Evolutionary conservation across 2,797 vertebrate species (phyloP).

Genomic region (Platyrinchus mystaceus): DNA sequence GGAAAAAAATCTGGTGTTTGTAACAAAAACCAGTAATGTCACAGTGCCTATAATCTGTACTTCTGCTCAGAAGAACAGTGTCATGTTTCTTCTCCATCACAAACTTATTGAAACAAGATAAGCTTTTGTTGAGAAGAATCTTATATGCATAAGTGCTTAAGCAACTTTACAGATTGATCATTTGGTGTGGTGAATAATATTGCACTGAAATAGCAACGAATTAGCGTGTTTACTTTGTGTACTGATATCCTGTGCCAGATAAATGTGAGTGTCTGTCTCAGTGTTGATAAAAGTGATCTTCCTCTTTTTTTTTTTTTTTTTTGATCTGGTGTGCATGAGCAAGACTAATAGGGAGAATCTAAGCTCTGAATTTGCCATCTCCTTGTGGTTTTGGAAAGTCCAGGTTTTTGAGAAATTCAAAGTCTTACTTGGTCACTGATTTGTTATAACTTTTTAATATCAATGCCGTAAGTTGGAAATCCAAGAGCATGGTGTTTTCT

Average conservation of each 20-base stretch:
- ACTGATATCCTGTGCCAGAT: neutral
- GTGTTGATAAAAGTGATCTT: neutral
- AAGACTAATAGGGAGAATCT: neutral
- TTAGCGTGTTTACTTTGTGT: neutral
- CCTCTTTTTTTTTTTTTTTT: neutral
- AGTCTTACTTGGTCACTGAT: neutral
- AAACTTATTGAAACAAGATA: neutral
- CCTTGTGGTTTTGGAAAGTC: neutral
- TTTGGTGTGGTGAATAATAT: neutral
- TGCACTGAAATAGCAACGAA: neutral
- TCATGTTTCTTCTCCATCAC: neutral
- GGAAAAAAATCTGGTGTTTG: neutral
- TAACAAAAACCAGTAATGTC: neutral
- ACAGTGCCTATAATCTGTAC: neutral
- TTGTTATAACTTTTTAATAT: neutral
- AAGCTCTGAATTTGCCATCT: neutral
- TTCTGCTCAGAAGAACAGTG: neutral
- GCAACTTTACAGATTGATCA: neutral
- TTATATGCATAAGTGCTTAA: neutral
- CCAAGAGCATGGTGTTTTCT: neutral
- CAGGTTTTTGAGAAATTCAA: neutral
- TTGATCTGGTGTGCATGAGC: neutral
- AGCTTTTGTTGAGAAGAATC: neutral
- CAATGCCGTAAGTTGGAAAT: neutral
- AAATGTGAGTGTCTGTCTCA: neutral